A percentile compares a stretch with the other conserved stretches of the same genome.
phyloP scores from a whole-genome alignment of 1,140 invertebrate species.

The Formica exsecta region DNA sequence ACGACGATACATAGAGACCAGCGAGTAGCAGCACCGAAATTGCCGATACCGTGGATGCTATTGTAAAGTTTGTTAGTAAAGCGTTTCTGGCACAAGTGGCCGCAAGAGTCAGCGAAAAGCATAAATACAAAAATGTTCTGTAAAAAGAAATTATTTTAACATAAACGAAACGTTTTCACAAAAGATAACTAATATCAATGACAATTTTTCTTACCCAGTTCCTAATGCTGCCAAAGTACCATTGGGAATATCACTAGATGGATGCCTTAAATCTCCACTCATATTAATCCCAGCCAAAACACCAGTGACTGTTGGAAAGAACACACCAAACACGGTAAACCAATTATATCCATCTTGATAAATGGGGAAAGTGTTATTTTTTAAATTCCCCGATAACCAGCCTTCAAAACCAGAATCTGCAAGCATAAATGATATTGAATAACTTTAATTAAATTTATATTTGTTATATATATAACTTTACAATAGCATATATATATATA shows the following conservation, averaged over 20 bases:
- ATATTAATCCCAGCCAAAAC: slow-evolving; percentile 99
- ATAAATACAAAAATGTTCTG: slow-evolving; percentile 96
- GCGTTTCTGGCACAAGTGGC: slow-evolving; percentile 92
- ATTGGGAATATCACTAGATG: slow-evolving; percentile 96
- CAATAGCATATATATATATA: neutral
- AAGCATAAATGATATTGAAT: slow-evolving; percentile 74
- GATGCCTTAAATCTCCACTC: slow-evolving; percentile 97
- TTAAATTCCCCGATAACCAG: slow-evolving; percentile 93
- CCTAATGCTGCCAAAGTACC: slow-evolving; percentile 96
- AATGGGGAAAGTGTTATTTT: slow-evolving; percentile 93
- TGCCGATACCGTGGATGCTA: slow-evolving; percentile 95
- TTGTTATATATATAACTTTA: neutral
- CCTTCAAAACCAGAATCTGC: slow-evolving; percentile 94
- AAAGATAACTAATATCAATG: neutral
- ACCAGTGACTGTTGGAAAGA: slow-evolving; percentile 97
- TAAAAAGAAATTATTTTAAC: slow-evolving; percentile 73
- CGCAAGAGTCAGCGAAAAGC: slow-evolving; percentile 96
- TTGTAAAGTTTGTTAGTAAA: slow-evolving; percentile 94
- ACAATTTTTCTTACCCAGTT: slow-evolving; percentile 89
- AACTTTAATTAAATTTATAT: slow-evolving; percentile 9
- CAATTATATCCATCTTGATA: slow-evolving; percentile 94
- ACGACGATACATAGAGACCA: slow-evolving; percentile 97
- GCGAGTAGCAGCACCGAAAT: slow-evolving; percentile 93
- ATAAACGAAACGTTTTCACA: slow-evolving; percentile 22
- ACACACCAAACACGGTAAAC: slow-evolving; percentile 98